Evolutionary conservation across 2,113 vertebrate genomes (phyloP), one percentile per base, ranked within the genome.

Genomic region (Pipra filicauda): DNA sequence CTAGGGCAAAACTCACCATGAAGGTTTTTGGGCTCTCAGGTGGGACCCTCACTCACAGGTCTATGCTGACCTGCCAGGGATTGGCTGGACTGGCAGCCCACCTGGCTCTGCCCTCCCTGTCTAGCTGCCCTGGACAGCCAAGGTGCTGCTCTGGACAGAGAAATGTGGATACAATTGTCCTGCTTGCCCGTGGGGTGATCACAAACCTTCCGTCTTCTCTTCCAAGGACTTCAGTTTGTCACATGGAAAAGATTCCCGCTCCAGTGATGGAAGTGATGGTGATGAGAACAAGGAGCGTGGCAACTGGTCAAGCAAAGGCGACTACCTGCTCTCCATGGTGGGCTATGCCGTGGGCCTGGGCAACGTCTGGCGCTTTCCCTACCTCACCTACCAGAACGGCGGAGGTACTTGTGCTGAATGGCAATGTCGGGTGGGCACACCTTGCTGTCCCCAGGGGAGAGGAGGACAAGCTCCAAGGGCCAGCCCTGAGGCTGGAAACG

Each of bases 301-400:
- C 18, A 99, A 99, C 97, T 99, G 99, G 99, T 97, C 98, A 8
- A 99, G 41, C 79, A 99, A 99, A 94, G 97, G 57, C 6, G 99
- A 99, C 62, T 99, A 99, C 88, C 98, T 99, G 84, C 98, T 99
- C 9, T 99, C 99, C 66, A 98, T 99, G 97, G 98, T 99, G 43
- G 99, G 99, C 92, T 99, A 99, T 4, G 99, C 99, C 14, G 99
- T 99, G 39, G 99, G 99, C 49, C 97, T 99, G 62, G 99, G 99
- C 64, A 99, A 99, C 26, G 98, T 99, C 49, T 99, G 99, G 99
- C 97, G 99, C 62, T 99, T 99, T 93, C 99, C 99, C 6, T 99
- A 99, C 89, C 97, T 99, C 92, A 98, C 99, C 51, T 99, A 99
- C 97, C 98, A 98, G 97, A 99, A 99, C 4, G 99, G 99, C 61